Base-by-base conservation (phyloP, 2,113 vertebrate species). In the Indri indri region DNA sequence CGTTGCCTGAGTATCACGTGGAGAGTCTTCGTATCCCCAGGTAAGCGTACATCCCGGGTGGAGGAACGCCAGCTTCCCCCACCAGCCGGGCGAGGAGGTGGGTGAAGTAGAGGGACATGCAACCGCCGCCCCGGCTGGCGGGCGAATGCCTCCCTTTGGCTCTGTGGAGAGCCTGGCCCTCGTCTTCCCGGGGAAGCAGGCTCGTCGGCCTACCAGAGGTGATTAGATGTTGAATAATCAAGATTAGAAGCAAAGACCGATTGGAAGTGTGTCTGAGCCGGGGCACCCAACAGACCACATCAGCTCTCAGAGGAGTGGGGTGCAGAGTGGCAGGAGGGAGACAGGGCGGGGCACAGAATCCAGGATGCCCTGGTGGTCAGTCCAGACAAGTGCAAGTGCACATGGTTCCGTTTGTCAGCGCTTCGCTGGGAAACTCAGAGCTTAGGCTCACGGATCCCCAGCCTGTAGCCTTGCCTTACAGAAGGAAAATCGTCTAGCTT, bases 41-140 rank as follows among this genome's bases (percentile, higher is more conserved):
- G 50, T 42, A 81, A 70, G 16, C 18, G 32, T 12, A 1, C 5
- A 3, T 1, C 40, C 25, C 3, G 1, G 0, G 5, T 89, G 65
- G n/a, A 89, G 50, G 17, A 37, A 50, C 0, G 4, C 52, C n/a
- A 18, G 57, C 2, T 27, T 37, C 27, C 13, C 13, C 54, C 8
- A 34, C 13, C 3, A 8, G 8, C 8, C 17, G 17, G 11, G 34
- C 14, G 18, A 30, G 12, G 1, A 68, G 30, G 6, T 2, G 65
- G 40, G 32, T 16, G 10, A 8, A 61, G 23, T 32, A 42, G 61
- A n/a, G 5, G 10, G 9, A n/a, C 32, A 45, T 3, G 14, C 20
- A 59, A 4, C 17, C 20, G 12, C 11, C 42, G 6, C 23, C 42
- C 25, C 32, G 59, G 40, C 23, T n/a, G 11, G 1, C 20, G 30